A percentile compares a stretch with the other conserved stretches of the same genome.
These are phyloP conservation scores for Apodemus sylvaticus DNA, from an alignment of 2,113 vertebrate species.

Conservation along the genomic window DNA sequence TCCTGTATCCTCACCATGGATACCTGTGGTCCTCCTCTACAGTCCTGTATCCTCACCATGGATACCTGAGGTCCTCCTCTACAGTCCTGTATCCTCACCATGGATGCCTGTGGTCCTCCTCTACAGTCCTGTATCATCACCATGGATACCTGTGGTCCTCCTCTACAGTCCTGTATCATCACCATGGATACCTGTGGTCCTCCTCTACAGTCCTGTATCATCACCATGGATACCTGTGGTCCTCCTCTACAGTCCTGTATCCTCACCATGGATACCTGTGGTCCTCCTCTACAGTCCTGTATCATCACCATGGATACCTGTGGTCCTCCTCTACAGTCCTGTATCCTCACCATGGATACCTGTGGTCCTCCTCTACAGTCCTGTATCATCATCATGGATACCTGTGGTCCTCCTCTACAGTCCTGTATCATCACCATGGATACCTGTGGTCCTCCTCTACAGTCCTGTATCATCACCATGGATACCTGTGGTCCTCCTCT, in stretches of 20 bases:
- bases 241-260: background rate
- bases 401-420: background rate
- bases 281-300: too few species aligned
- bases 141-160: background rate
- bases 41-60: background rate
- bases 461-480: background rate
- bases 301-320: too few species aligned
- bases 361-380: background rate
- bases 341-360: background rate
- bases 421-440: background rate
- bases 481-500: too few species aligned
- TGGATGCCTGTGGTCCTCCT: background rate
- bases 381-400: background rate
- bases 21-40: background rate
- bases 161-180: background rate
- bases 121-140: background rate
- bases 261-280: background rate
- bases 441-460: background rate
- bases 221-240: background rate
- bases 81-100: too few species aligned
- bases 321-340: background rate
- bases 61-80: background rate
- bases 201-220: background rate
- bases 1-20: background rate
- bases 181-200: background rate